phyloP scores from a whole-genome alignment of 2,888 invertebrate genomes.

The Taphrorychus bicolor region DNA sequence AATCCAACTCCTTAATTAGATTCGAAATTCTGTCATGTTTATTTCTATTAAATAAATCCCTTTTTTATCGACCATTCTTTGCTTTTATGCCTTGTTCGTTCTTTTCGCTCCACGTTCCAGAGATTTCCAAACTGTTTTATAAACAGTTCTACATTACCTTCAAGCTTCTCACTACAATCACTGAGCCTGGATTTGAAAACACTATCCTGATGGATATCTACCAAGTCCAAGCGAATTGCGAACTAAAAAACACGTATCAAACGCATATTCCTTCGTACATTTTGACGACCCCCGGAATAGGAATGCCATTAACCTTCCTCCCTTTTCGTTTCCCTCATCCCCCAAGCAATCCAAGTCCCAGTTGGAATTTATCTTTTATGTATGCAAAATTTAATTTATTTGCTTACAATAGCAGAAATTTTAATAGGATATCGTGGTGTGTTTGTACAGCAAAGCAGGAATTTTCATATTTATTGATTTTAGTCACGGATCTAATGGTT shows the following conservation, averaged over 20 bases:
- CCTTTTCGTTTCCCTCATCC: slow-evolving; percentile 30
- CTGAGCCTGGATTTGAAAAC: too few relatives aligned
- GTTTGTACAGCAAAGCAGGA: slow-evolving; percentile 3
- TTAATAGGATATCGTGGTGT: slow-evolving; percentile 38
- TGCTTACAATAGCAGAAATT: slow-evolving; percentile 42
- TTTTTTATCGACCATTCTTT: slow-evolving; percentile 49
- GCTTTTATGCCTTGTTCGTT: slow-evolving; percentile 45
- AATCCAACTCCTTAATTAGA: slow-evolving; percentile 55
- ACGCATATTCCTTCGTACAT: not conserved
- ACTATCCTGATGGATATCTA: too few relatives aligned
- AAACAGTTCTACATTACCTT: too few relatives aligned
- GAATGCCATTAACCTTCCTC: slow-evolving; percentile 41
- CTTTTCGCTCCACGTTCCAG: slow-evolving; percentile 42
- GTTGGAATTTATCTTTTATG: slow-evolving; percentile 42
- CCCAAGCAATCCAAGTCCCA: slow-evolving; percentile 34
- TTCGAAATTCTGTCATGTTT: slow-evolving; percentile 57
- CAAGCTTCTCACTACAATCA: too few relatives aligned
- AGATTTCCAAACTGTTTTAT: slow-evolving; percentile 32
- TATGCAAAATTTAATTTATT: slow-evolving; percentile 43
- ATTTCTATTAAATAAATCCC: slow-evolving; percentile 57
- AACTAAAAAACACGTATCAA: too few relatives aligned
- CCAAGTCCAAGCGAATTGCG: too few relatives aligned
- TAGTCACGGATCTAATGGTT: not conserved
- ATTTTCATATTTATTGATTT: slow-evolving; percentile 12
- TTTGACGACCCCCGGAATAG: slow-evolving; percentile 28